Conservation (phyloP, 30 jellyfish, hydroid and myxozoan genomes). For the Mastigias papua region DNA sequence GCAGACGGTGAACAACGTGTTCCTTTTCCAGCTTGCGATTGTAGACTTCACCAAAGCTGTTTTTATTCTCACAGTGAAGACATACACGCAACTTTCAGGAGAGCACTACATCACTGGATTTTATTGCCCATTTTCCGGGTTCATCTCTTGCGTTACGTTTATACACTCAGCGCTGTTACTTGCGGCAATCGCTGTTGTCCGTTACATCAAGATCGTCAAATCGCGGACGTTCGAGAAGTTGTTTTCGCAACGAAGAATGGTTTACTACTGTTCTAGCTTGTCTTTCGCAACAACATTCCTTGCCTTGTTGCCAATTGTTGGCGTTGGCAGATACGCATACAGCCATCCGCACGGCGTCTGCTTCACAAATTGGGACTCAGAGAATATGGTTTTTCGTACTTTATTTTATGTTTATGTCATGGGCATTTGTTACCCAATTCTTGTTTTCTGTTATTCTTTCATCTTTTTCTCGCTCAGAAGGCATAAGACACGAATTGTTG, state of each 20-base stretch:
- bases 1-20: constrained; percentile 76
- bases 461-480: constrained; percentile 57
- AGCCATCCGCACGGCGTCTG: constrained; percentile 90
- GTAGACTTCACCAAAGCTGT: constrained; percentile 78
- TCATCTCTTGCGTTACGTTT: constrained; percentile 71
- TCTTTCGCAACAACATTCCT: constrained; percentile 40
- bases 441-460: constrained; percentile 62
- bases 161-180: constrained; percentile 74
- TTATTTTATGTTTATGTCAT: constrained; percentile 70
- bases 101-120: constrained; percentile 27
- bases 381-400: constrained; percentile 74
- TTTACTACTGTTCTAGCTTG: constrained; percentile 23
- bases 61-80: constrained; percentile 65
- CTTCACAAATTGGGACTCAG: constrained; percentile 72
- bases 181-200: constrained; percentile 84
- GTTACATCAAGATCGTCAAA: constrained; percentile 72
- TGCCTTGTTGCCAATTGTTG: constrained; percentile 79
- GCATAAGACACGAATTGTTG: constrained; percentile 52
- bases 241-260: constrained; percentile 50
- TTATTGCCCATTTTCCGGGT: constrained; percentile 80
- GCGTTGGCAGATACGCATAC: constrained; percentile 83
- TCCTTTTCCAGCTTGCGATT: constrained; percentile 72
- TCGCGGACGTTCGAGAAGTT: constrained; percentile 32
- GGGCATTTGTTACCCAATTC: constrained; percentile 80
- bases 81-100: constrained; percentile 69